A percentile compares a stretch with the other conserved stretches of the same genome.
phyloP scores from a whole-genome alignment of 2,797 vertebrate species.

The Enteromius radiatus region DNA sequence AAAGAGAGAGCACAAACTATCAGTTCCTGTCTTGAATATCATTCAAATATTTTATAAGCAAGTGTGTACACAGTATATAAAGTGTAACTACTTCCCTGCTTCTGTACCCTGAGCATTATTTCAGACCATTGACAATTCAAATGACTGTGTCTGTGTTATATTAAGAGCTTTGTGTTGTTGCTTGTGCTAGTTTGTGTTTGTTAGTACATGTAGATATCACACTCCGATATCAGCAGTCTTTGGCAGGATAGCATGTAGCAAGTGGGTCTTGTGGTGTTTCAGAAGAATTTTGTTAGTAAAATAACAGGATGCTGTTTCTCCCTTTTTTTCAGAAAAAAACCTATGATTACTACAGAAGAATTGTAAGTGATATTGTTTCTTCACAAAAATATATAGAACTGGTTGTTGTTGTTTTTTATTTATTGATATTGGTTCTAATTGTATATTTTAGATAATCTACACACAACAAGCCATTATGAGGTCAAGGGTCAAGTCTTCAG shows the following conservation, averaged over 20 bases:
- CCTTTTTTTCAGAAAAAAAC: constrained; percentile 84
- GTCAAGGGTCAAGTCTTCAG: constrained; percentile 92
- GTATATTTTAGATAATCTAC: constrained; percentile 86
- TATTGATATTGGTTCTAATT: not conserved
- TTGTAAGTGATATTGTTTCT: constrained; percentile 64
- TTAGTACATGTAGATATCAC: not conserved
- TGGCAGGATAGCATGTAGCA: not conserved
- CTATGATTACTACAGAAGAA: constrained; percentile 83
- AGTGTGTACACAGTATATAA: not conserved
- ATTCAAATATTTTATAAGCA: not conserved
- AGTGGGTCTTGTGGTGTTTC: constrained; percentile 3
- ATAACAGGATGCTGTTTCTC: constrained; percentile 51
- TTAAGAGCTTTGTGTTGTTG: not conserved
- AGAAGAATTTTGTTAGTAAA: not conserved
- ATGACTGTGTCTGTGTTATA: not conserved
- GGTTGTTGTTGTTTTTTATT: not conserved
- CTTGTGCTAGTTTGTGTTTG: constrained; percentile 15
- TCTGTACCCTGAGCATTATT: not conserved
- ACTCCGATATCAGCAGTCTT: constrained; percentile 2
- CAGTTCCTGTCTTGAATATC: not conserved
- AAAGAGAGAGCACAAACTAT: not conserved
- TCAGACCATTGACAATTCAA: not conserved
- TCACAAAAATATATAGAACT: not conserved
- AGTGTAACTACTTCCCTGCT: not conserved
- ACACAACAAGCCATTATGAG: constrained; percentile 90